phyloP scores from a whole-genome alignment of 1,140 invertebrate genomes.

The Dreissena polymorpha region DNA sequence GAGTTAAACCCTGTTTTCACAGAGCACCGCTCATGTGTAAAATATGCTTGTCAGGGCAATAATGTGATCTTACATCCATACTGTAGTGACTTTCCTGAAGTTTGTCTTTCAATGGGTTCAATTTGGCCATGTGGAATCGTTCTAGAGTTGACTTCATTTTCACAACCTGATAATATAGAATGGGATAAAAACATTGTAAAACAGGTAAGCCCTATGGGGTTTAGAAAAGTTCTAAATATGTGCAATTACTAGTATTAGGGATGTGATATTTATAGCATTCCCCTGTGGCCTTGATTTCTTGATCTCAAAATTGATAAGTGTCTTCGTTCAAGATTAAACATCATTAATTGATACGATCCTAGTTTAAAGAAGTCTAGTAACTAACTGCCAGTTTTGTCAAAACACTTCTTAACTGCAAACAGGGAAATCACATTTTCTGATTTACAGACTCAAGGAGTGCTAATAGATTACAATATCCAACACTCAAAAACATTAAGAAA shows the following conservation, averaged over 20 bases:
- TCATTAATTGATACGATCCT: background rate
- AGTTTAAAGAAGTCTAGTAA: background rate
- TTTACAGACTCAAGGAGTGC: no score
- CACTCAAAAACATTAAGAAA: no score
- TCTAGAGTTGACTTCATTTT: conserved; percentile 93
- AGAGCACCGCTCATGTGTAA: no score
- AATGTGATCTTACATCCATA: conserved; percentile 70
- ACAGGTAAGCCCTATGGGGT: background rate
- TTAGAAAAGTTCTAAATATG: background rate
- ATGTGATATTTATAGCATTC: background rate
- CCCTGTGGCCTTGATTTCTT: background rate
- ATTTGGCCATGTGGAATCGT: conserved; percentile 91
- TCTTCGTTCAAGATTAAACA: background rate
- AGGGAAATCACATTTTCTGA: no score
- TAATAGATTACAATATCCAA: no score
- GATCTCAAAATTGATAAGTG: background rate
- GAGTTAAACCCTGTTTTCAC: no score
- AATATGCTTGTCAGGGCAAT: no score
- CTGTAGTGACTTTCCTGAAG: conserved; percentile 70
- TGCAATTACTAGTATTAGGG: background rate
- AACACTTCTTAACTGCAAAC: no score
- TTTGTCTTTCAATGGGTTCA: conserved; percentile 84
- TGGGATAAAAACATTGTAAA: background rate
- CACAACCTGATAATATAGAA: conserved; percentile 66
- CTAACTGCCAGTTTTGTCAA: no score